phyloP scores from a whole-genome alignment of 2,888 invertebrate genomes.

The Platerodrilus igneus region DNA sequence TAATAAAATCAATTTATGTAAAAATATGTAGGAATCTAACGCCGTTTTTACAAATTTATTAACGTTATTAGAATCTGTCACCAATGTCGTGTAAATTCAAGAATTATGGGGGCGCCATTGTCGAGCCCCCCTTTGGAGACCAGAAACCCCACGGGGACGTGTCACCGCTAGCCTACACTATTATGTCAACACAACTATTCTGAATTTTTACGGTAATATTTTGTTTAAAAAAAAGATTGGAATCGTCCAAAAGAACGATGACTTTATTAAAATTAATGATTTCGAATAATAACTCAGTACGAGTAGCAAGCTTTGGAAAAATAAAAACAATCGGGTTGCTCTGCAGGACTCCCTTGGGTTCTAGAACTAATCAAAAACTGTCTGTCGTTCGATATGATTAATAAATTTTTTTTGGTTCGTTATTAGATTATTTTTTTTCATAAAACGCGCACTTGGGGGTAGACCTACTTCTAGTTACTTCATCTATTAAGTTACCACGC shows the following conservation, averaged over 20 bases:
- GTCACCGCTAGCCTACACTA: slow-evolving; percentile 27
- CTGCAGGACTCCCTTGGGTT: slow-evolving; percentile 26
- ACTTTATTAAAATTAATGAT: slow-evolving; percentile 30
- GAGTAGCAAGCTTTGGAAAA: slow-evolving; percentile 26
- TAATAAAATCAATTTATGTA: no score
- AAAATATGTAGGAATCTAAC: slow-evolving; percentile 15
- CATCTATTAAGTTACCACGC: no score
- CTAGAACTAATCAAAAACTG: slow-evolving; percentile 29
- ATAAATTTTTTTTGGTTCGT: no score
- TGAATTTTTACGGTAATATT: slow-evolving; percentile 1
- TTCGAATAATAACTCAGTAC: slow-evolving; percentile 27
- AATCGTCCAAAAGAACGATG: no score
- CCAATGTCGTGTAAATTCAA: slow-evolving; percentile 25
- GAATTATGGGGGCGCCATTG: slow-evolving; percentile 29
- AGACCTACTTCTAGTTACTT: no score
- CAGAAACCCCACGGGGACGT: slow-evolving; percentile 21
- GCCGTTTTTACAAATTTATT: slow-evolving; percentile 23
- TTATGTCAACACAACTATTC: slow-evolving; percentile 25
- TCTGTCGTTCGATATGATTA: slow-evolving; percentile 27
- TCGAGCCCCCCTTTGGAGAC: slow-evolving; percentile 26
- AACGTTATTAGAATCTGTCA: slow-evolving; percentile 29
- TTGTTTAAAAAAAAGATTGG: slow-evolving; percentile 1
- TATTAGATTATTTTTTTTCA: no score
- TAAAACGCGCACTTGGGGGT: no score
- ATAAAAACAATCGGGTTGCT: slow-evolving; percentile 28